Evolutionary conservation across 2,113 vertebrate species (phyloP).

Genomic region (Ancistrus triradiatus): DNA sequence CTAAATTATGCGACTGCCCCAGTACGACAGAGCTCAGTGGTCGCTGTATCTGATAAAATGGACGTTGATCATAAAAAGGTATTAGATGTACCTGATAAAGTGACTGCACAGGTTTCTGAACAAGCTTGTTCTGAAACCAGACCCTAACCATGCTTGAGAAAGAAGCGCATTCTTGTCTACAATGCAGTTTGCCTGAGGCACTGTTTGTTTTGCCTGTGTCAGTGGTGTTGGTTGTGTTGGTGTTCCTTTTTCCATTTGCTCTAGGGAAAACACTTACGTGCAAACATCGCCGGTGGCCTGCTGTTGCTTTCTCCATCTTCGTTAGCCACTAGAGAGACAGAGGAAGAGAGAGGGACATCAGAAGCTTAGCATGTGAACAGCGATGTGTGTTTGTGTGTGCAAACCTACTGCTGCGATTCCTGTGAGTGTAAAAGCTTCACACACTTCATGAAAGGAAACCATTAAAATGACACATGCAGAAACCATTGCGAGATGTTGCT

Average conservation of each 20-base stretch:
- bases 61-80: no score
- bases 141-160: no score
- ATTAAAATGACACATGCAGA: slow-evolving; percentile 3
- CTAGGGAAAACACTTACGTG: slow-evolving; percentile 73
- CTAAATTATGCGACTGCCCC: no score
- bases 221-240: slow-evolving; percentile 2
- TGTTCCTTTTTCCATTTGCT: slow-evolving; percentile 5
- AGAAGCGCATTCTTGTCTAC: no score
- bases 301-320: slow-evolving; percentile 80
- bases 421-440: neutral
- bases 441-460: slow-evolving; percentile 13
- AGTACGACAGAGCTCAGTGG: no score
- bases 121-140: no score
- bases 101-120: no score
- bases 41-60: no score
- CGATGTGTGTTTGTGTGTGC: slow-evolving; percentile 9
- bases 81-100: no score
- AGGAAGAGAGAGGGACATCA: slow-evolving; percentile 3
- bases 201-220: neutral
- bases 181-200: neutral
- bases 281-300: slow-evolving; percentile 77
- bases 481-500: no score
- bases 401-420: neutral
- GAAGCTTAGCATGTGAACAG: neutral
- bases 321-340: slow-evolving; percentile 78